A percentile compares a stretch with the other conserved stretches of the same genome.
Conservation (phyloP, 30 jellyfish, hydroid and myxozoan genomes). For the Nemopilema nomurai region DNA sequence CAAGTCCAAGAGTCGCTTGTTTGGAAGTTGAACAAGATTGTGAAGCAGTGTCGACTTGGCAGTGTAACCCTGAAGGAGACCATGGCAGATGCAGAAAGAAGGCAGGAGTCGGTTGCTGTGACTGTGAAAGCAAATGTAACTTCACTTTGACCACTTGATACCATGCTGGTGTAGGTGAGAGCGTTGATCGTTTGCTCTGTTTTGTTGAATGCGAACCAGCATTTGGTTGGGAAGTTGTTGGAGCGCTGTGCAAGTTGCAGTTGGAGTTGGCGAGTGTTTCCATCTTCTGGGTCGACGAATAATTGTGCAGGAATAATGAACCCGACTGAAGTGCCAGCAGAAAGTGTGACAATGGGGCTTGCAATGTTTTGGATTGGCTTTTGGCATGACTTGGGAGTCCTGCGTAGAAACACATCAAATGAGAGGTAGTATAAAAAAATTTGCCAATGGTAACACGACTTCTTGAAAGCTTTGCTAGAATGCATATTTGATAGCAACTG, state of each 20-base stretch:
- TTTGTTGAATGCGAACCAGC: conserved; percentile 42
- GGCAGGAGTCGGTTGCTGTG: conserved; percentile 36
- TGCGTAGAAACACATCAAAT: background rate
- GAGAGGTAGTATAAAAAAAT: no score
- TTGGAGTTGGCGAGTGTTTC: conserved; percentile 49
- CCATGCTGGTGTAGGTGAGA: conserved; percentile 11
- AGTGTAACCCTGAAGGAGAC: conserved; percentile 3
- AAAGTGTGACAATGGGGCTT: background rate
- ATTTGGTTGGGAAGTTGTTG: conserved; percentile 21
- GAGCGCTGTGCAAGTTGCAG: conserved; percentile 4
- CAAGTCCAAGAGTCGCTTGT: background rate
- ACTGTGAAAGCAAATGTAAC: background rate
- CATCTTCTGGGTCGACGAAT: conserved; percentile 62
- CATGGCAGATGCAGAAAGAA: background rate
- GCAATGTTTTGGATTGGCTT: conserved; percentile 18
- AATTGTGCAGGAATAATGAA: conserved; percentile 37
- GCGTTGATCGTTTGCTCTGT: conserved; percentile 17
- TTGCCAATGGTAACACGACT: no score
- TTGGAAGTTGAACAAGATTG: conserved; percentile 4
- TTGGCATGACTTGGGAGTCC: conserved; percentile 38
- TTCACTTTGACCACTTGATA: background rate
- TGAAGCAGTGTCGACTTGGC: conserved; percentile 37
- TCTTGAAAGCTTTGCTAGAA: no score
- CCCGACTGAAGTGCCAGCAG: conserved; percentile 36
- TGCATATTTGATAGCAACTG: no score